These are phyloP conservation scores for Orientallactaga bullata DNA, from an alignment of 2,113 vertebrate species.

Conservation along the genomic window DNA sequence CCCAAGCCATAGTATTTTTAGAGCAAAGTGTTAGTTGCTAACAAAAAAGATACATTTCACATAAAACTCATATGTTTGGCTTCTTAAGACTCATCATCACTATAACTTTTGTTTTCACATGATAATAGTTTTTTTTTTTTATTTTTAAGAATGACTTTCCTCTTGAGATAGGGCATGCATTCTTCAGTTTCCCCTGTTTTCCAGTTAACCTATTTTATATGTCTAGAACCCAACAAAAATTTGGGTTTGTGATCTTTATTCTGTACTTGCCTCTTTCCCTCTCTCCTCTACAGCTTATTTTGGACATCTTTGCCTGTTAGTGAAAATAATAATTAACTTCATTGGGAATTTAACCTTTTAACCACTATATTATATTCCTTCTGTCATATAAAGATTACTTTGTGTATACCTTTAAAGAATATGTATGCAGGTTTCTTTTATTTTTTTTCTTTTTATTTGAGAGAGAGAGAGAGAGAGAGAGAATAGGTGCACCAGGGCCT, in stretches of 20 bases:
- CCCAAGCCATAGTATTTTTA: slow-evolving; percentile 6
- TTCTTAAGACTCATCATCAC: slow-evolving; percentile 41
- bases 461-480: too few species aligned
- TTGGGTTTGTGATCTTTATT: slow-evolving; percentile 41
- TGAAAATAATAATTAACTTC: slow-evolving; percentile 48
- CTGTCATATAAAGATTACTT: slow-evolving; percentile 43
- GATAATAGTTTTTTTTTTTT: slow-evolving; percentile 22
- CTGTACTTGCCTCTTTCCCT: not conserved
- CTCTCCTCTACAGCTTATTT: not conserved
- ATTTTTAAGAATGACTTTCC: not conserved
- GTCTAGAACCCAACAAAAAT: not conserved
- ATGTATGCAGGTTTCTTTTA: slow-evolving; percentile 41
- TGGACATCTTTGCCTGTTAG: slow-evolving; percentile 53
- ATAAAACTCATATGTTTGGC: slow-evolving; percentile 23
- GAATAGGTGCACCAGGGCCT: too few species aligned
- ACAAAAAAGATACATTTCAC: slow-evolving; percentile 28
- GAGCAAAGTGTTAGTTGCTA: slow-evolving; percentile 27
- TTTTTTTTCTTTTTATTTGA: not conserved
- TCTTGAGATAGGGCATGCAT: not conserved
- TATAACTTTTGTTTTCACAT: not conserved
- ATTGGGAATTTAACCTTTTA: slow-evolving; percentile 51
- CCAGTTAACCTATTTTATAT: slow-evolving; percentile 1
- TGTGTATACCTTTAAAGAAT: slow-evolving; percentile 14
- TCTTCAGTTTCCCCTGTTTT: slow-evolving; percentile 34
- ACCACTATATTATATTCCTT: not conserved